phyloP scores from a whole-genome alignment of 2,113 vertebrate genomes.

The Hyla sarda region DNA sequence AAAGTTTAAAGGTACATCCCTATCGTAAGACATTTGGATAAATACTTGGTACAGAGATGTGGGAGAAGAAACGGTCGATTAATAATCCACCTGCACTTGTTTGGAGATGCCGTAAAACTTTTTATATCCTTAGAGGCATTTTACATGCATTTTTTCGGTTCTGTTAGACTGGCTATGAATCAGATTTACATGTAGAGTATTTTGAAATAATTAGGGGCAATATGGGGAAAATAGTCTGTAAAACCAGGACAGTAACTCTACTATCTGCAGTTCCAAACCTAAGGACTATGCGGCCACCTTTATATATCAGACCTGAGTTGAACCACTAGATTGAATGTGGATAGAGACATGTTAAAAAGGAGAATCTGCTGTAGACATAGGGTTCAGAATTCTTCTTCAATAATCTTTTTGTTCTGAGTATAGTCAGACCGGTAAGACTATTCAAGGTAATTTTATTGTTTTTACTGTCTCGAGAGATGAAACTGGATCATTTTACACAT shows the following conservation, averaged over 20 bases:
- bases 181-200: not conserved
- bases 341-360: not conserved
- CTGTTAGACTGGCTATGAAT: not conserved
- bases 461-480: conserved; percentile 67
- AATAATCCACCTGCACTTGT: conserved; percentile 17
- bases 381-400: not conserved
- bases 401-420: conserved; percentile 46
- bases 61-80: not conserved
- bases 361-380: not conserved
- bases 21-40: not conserved
- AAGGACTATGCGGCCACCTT: not conserved
- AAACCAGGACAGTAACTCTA: conserved; percentile 3
- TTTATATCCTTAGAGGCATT: not conserved
- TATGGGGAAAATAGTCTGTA: not conserved
- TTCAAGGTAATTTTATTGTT: conserved; percentile 65
- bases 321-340: not conserved
- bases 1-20: not conserved
- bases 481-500: conserved; percentile 66
- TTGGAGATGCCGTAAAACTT: not conserved
- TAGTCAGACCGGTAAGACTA: conserved; percentile 52
- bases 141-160: not conserved
- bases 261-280: not conserved
- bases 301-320: not conserved
- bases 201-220: not conserved
- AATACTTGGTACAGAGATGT: not conserved